A percentile compares a stretch with the other conserved stretches of the same genome.
These are phyloP conservation scores for Lasius fuliginosus DNA, from an alignment of 2,888 invertebrate genomes.

Conservation along the genomic window DNA sequence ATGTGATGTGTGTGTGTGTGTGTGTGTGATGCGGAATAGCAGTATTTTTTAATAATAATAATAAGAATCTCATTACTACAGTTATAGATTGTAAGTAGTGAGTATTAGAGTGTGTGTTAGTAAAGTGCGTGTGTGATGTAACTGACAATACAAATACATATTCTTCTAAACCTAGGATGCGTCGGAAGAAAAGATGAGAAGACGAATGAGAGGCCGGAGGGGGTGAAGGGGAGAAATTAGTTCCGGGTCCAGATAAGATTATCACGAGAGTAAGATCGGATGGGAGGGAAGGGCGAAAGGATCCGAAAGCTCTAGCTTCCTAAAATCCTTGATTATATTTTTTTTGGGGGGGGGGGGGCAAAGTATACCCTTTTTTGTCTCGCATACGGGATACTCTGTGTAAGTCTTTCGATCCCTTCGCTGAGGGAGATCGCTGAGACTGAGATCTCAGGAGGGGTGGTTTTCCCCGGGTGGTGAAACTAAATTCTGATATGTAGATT, in stretches of 20 bases:
- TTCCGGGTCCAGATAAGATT: constrained; percentile 27
- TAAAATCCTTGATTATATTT: constrained; percentile 6
- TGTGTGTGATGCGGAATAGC: constrained; percentile 59
- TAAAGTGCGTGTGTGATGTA: constrained; percentile 51
- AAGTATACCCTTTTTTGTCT: neutral
- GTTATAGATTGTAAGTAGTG: constrained; percentile 62
- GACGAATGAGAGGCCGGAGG: constrained; percentile 20
- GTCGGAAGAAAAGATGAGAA: constrained; percentile 39
- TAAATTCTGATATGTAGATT: constrained; percentile 82
- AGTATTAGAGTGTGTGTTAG: constrained; percentile 60
- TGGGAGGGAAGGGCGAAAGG: constrained; percentile 34
- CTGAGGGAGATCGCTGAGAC: constrained; percentile 14
- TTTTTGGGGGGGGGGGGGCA: neutral
- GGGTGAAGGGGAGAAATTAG: neutral
- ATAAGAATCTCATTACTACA: constrained; percentile 46
- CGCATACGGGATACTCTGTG: neutral
- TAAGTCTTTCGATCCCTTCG: constrained; percentile 24
- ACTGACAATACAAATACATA: constrained; percentile 67
- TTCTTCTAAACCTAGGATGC: constrained; percentile 59
- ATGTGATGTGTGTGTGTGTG: neutral
- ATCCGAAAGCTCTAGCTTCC: constrained; percentile 16
- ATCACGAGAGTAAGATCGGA: constrained; percentile 23
- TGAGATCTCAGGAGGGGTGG: constrained; percentile 9
- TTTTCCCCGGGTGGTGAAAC: constrained; percentile 55
- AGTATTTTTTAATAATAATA: constrained; percentile 55